These are phyloP conservation scores for Chaenogobius annularis DNA, from an alignment of 2,113 vertebrate species.

Conservation along the genomic window DNA sequence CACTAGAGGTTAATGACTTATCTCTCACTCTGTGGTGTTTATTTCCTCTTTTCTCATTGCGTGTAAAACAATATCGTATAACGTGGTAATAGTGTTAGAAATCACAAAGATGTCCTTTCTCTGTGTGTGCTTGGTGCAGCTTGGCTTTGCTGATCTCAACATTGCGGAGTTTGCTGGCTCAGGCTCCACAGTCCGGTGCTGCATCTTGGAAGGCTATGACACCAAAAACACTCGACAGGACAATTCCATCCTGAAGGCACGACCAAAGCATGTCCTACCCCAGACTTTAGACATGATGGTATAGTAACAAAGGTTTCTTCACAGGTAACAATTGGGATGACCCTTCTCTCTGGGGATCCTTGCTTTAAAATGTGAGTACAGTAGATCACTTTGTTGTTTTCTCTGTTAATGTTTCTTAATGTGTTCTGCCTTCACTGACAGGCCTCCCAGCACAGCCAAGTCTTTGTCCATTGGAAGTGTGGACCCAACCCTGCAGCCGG, in stretches of 20 bases:
- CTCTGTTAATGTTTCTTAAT: background rate
- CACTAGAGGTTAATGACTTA: conserved; percentile 27
- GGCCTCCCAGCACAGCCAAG: conserved; percentile 85
- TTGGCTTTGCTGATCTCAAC: conserved; percentile 95
- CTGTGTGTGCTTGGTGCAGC: conserved; percentile 66
- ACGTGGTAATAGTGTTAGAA: background rate
- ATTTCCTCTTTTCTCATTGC: conserved; percentile 23
- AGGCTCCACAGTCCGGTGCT: conserved; percentile 90
- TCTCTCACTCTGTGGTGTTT: conserved; percentile 9
- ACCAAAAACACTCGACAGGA: conserved; percentile 97
- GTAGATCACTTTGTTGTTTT: background rate
- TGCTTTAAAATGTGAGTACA: conserved; percentile 95
- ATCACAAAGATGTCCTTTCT: background rate
- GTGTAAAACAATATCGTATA: background rate
- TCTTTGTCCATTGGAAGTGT: conserved; percentile 84
- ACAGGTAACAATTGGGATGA: conserved; percentile 94
- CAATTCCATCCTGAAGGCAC: conserved; percentile 95
- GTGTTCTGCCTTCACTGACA: conserved; percentile 20
- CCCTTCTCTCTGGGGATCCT: conserved; percentile 93
- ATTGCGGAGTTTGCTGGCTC: conserved; percentile 96
- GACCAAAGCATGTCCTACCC: background rate
- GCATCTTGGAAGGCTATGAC: conserved; percentile 95
- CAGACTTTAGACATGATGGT: background rate
- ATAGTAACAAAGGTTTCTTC: conserved; percentile 3
- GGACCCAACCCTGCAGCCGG: conserved; percentile 89